Evolutionary conservation across 2,888 invertebrate genomes (phyloP), one percentile per base, ranked within the genome.

Genomic region (Hydrotaea diabolus): DNA sequence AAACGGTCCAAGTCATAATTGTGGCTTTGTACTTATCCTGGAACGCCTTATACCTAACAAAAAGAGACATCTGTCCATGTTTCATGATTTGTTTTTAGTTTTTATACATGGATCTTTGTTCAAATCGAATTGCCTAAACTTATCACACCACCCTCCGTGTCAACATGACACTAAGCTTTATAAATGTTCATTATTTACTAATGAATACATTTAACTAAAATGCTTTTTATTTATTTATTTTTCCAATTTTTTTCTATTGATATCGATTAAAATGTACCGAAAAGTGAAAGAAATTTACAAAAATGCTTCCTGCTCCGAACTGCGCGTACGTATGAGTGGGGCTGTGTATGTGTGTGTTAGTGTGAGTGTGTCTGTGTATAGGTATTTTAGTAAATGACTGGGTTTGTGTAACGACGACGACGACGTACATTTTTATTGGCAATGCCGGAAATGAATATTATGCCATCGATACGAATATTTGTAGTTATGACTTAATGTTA

Each of bases 401-500:
- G n/a, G 55, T 55, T 55, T 55, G 19, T 55, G 9, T 19, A 17
- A 31, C 36, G 64, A 31, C 21, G 66, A 64, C 26, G 39, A 39
- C 21, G 66, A 66, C 39, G 69, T 62, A 74, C 55, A 21, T 23
- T 73, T 84, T 46, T 57, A 66, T 46, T 69, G 17, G 59, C 72
- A 73, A 76, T 31, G 53, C 53, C 57, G 81, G 82, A 79, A 71
- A 85, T 77, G 69, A 26, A 82, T 82, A 85, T 85, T 79, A 82
- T 82, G 26, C 43, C 69, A 73, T 85, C 64, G 76, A 79, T 79
- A 69, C 69, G 69, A 69, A 23, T 69, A 73, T 79, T 79, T 81
- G 31, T 77, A 73, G 71, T 72, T 59, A 76, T 75, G 71, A 46
- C 75, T 78, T 72, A 74, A 75, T 83, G 72, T 80, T 71, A 74